Base-by-base conservation (phyloP, 1,140 invertebrate species). In the Microplitis mediator region DNA sequence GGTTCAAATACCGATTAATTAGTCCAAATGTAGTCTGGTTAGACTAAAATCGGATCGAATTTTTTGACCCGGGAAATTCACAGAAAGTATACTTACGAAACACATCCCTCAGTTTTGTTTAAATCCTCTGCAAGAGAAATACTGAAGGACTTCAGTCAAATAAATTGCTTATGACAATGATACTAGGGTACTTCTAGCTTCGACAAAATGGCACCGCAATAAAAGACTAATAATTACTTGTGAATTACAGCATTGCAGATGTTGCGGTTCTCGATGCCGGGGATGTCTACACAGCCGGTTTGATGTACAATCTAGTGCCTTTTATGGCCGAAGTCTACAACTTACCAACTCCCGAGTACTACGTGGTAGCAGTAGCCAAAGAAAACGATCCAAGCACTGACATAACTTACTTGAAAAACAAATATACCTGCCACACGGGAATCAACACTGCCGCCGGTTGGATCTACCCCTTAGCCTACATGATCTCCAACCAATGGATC, bases 401-500 rank as follows among this genome's bases (percentile, higher is more conserved):
- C 78, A 83, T 98, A 0, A 94, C 96, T 0, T 97, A 95, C 82
- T 85, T 99, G 0, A 93, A 93, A 85, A 94, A 94, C 86, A 89
- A 96, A 83, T 90, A 93, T 77, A 96, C 96, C 0, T 99, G 97
- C 80, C 96, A 98, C 84, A 92, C 95, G 1, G 96, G 96, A 34
- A 94, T 98, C 23, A 94, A 94, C 70, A 95, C 92, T 69, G 97
- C 95, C 0, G 97, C 97, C 9, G 97, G 97, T 3, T 99, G 97
- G 97, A 91, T 98, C 0, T 94, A 98, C 78, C 97, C 97, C 0
- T 85, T 99, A 78, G 96, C 96, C 1, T 97, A 96, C 81, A 89
- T 98, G 0, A 91, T 99, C 13, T 95, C 96, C 23, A 98, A 98
- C 79, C 92, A 94, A 35, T 95, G 97, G 92, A 97, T 99, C 74